Base-by-base conservation (phyloP, 2,113 vertebrate genomes). In the Rhynchomys soricoides region DNA sequence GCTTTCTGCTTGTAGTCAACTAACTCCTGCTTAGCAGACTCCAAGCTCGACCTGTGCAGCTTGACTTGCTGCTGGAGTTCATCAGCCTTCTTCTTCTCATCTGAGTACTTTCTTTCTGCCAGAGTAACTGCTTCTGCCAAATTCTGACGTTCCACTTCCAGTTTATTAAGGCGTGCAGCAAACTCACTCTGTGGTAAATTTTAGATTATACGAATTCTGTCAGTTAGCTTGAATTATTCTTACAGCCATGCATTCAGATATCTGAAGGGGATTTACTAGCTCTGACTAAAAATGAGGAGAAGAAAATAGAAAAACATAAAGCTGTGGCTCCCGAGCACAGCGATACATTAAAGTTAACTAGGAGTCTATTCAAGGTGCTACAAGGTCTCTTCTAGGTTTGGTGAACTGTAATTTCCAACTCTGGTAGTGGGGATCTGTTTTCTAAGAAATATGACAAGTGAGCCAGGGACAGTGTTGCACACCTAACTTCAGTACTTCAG, bases 1-100 rank as follows among this genome's bases (percentile, higher is more conserved):
- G 99, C 99, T 97, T 99, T 99, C 86, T 99, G 99, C 96, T 99
- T 99, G 97, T 99, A 99, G 97, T 99, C 99, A 21, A 98, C 96
- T 64, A 99, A 90, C 75, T 99, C 99, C 96, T 99, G 99, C 97
- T 99, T 99, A 68, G 98, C 98, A 40, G 98, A 98, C 89, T 99
- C 99, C 2, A 99, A 95, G 71, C 97, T 98, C 22, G 97, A 97
- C 97, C 99, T 99, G 73, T 98, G 97, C 21, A 97, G 97, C 98
- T 99, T 99, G 92, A 99, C 95, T 95, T 99, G 99, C 97, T 99
- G 99, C 86, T 99, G 99, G 12, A 99, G 93, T 34, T 99, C 99
- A 1, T 99, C 99, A 0, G 97, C 97, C 91, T 98, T 97, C 92
- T 98, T 98, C 97, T 99, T 99, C 71, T 99, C 99, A n/a, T 99